Conservation (phyloP, 2,797 vertebrate species). For the Arnoldichthys spilopterus region DNA sequence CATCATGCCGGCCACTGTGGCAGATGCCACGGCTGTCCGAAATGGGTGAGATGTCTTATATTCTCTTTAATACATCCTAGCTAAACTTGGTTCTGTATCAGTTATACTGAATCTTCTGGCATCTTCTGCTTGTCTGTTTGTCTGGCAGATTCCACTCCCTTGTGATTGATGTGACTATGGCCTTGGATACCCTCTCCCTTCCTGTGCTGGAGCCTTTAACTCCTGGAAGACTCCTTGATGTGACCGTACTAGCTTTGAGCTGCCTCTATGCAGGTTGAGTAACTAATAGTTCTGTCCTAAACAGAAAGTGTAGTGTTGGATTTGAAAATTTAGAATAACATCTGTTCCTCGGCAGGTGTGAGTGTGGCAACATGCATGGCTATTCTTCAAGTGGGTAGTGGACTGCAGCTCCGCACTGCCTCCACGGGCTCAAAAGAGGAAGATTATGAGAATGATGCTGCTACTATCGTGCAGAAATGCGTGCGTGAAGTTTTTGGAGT, state of each 20-base stretch:
- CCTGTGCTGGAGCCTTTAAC: slow-evolving; percentile 96
- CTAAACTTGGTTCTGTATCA: not conserved
- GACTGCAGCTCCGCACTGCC: slow-evolving; percentile 91
- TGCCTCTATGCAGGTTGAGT: slow-evolving; percentile 95
- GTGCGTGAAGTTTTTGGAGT: slow-evolving; percentile 73
- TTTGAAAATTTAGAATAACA: not conserved
- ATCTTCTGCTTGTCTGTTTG: not conserved
- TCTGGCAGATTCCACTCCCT: slow-evolving; percentile 91
- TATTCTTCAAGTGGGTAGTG: slow-evolving; percentile 94
- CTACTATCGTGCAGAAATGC: slow-evolving; percentile 99
- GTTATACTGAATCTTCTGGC: not conserved
- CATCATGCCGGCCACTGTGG: slow-evolving; percentile 98
- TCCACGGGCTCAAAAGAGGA: slow-evolving; percentile 97
- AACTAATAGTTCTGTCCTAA: not conserved
- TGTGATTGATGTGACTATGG: slow-evolving; percentile 99
- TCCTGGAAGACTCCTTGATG: slow-evolving; percentile 91
- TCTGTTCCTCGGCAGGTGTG: slow-evolving; percentile 81
- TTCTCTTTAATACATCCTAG: not conserved
- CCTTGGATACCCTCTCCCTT: slow-evolving; percentile 94
- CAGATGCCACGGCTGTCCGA: slow-evolving; percentile 96
- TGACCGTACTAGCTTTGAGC: slow-evolving; percentile 96
- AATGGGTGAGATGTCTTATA: slow-evolving; percentile 84
- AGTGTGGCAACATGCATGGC: slow-evolving; percentile 99
- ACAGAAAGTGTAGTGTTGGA: not conserved
- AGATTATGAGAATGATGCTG: slow-evolving; percentile 97